phyloP scores from a whole-genome alignment of 1,140 invertebrate species.

The Planococcus citri region DNA sequence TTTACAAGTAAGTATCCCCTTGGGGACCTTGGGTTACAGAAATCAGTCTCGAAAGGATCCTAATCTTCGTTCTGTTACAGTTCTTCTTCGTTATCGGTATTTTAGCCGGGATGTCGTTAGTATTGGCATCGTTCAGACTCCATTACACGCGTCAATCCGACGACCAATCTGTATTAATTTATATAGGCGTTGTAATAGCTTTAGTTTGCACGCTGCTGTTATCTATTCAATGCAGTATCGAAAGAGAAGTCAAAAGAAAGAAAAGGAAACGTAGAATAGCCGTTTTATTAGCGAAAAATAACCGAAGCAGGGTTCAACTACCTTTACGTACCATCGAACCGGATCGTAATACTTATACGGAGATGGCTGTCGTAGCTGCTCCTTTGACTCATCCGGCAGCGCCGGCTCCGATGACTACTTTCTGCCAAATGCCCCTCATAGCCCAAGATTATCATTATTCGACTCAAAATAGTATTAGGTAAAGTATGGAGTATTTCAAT shows the following conservation, averaged over 20 bases:
- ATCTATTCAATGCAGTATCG: constrained; percentile 46
- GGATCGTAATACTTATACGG: not conserved
- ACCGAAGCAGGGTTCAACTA: not conserved
- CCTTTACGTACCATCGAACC: not conserved
- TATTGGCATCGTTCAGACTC: constrained; percentile 44
- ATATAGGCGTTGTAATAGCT: constrained; percentile 45
- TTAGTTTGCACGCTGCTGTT: constrained; percentile 44
- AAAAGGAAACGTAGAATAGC: constrained; percentile 28
- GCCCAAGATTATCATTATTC: no score
- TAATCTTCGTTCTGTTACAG: not conserved
- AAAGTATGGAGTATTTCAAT: no score
- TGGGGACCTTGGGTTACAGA: not conserved
- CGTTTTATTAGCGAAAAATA: not conserved
- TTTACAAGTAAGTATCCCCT: constrained; percentile 38
- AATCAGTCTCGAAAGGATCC: not conserved
- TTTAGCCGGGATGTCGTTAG: constrained; percentile 45
- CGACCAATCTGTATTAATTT: constrained; percentile 46
- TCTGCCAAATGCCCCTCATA: no score
- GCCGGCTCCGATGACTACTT: no score
- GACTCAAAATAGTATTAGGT: no score
- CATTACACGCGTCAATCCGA: constrained; percentile 40
- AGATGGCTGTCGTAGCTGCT: not conserved
- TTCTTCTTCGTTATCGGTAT: constrained; percentile 42
- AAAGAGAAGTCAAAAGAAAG: constrained; percentile 39
- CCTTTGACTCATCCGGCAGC: no score